Evolutionary conservation across 2,888 invertebrate genomes (phyloP), one percentile per base, ranked within the genome.

Genomic region (Andrena minutula): DNA sequence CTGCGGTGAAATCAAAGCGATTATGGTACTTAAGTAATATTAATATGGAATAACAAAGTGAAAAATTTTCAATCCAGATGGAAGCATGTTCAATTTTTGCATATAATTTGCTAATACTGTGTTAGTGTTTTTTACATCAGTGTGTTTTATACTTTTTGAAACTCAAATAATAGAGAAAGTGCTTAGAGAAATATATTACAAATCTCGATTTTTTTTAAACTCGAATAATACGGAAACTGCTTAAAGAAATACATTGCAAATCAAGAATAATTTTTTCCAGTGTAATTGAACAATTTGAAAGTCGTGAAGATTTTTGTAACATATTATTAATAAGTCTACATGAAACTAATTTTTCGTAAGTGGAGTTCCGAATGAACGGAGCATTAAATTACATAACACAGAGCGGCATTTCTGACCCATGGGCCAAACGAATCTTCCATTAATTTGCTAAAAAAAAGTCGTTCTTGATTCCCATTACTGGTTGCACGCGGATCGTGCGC

Each of bases 361-460:
- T 30, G 7, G 4, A n/a, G 12, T 26, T 32, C 30, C 6, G n/a
- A n/a, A 32, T 10, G n/a, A 41, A 23, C n/a, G 12, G 63, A 12
- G 61, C 20, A 23, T 41, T 26, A 16, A 41, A 56, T 69, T 69
- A 69, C 35, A 16, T 47, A 49, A 20, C 12, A 32, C 4, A 30
- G 56, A 56, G 12, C 8, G 12, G 10, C 23, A 41, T 41, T 12
- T 63, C 35, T 63, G 63, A 20, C 35, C 35, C 35, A 16, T 0
- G 20, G 8, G 32, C 20, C 8, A 30, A 12, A 68, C 12, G 35
- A 69, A 26, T 53, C 0, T 28, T 69, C 26, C 56, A 58, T 26
- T 51, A 61, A 71, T 60, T 64, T 32, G 28, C 35, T 3, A 6
- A 35, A 74, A 68, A 20, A 26, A 41, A 41, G 41, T 68, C 4